Percentiles rank a stretch among this genome's conserved stretches.
Evolutionary conservation across 1,140 invertebrate genomes (phyloP).

Genomic region (Achroia grisella): DNA sequence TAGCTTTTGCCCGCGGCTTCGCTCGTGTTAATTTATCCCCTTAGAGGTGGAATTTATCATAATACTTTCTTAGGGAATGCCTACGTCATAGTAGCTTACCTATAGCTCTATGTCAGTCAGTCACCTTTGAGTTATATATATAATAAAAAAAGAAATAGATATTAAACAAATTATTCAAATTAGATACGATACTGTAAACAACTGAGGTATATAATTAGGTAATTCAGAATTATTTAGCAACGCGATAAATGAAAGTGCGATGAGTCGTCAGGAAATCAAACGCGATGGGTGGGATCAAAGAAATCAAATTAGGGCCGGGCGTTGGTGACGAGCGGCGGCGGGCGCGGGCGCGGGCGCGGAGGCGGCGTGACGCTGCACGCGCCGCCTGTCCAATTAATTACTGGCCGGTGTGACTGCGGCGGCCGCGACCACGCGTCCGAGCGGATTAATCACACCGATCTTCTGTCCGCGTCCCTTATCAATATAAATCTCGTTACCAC

Average conservation of each 20-base stretch:
- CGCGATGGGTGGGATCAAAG: constrained; percentile 2
- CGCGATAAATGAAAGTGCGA: constrained; percentile 1
- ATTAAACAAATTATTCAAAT: no score
- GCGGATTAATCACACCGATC: constrained; percentile 1
- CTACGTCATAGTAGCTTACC: no score
- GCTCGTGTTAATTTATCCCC: no score
- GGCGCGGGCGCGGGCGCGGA: background rate
- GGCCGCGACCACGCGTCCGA: background rate
- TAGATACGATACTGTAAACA: no score
- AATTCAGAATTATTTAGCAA: background rate
- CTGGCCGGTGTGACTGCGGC: background rate
- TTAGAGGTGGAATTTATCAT: no score
- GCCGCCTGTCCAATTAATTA: background rate
- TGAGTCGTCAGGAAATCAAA: constrained; percentile 5
- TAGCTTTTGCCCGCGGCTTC: no score
- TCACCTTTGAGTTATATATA: no score
- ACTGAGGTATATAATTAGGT: no score
- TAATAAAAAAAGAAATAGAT: no score
- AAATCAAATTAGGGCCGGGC: constrained; percentile 4
- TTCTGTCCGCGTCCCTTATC: constrained; percentile 6
- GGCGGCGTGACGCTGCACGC: no score
- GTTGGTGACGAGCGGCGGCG: background rate
- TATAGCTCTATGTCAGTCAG: no score
- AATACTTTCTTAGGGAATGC: no score
- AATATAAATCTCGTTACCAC: constrained; percentile 11